phyloP scores from a whole-genome alignment of 2,113 vertebrate species.

The Nothocercus julius region DNA sequence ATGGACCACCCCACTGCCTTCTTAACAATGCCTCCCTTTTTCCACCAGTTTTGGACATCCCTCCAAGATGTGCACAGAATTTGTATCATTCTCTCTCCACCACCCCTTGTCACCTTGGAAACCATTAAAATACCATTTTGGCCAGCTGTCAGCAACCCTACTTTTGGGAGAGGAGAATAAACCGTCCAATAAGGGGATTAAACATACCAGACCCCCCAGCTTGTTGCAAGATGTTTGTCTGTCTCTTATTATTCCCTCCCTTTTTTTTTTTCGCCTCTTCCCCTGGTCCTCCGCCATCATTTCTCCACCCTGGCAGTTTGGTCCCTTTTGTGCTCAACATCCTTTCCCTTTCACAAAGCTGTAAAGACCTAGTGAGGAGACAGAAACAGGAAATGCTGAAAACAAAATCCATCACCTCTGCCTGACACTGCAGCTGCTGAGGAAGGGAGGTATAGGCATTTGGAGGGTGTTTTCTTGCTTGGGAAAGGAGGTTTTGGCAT shows the following conservation, averaged over 20 bases:
- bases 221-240: background rate
- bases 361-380: constrained; percentile 39
- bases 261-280: background rate
- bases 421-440: background rate
- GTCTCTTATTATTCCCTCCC: background rate
- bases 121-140: constrained; percentile 19
- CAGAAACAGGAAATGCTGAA: constrained; percentile 15
- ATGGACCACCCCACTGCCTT: background rate
- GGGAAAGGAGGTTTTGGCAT: background rate
- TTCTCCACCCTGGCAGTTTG: background rate
- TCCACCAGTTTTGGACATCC: background rate
- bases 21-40: background rate
- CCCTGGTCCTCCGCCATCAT: background rate
- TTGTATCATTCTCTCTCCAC: background rate
- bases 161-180: background rate
- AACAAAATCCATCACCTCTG: background rate
- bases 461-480: background rate
- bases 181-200: background rate
- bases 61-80: background rate
- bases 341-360: constrained; percentile 46
- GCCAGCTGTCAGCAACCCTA: background rate
- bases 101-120: background rate
- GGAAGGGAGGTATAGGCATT: background rate
- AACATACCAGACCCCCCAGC: background rate
- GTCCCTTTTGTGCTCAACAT: constrained; percentile 28